A percentile compares a stretch with the other conserved stretches of the same genome.
phyloP scores from a whole-genome alignment of 2,888 invertebrate genomes.

The Andrena minutula region DNA sequence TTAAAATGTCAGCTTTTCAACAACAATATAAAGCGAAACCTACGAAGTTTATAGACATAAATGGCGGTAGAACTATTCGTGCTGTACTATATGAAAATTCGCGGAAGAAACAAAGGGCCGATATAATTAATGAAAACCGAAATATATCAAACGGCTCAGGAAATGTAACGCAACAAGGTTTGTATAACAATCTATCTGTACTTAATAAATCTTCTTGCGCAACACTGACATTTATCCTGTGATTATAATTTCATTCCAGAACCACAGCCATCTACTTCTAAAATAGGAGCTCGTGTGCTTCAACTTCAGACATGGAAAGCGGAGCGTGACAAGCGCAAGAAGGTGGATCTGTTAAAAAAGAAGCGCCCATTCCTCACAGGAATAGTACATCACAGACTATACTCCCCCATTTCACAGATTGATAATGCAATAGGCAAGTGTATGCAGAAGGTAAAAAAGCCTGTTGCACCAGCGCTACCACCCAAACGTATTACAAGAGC shows the following conservation, averaged over 20 bases:
- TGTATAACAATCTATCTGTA: background rate
- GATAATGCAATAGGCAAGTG: slow-evolving; percentile 20
- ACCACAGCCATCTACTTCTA: background rate
- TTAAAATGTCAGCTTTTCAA: slow-evolving; percentile 44
- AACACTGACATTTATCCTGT: background rate
- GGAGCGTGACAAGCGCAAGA: slow-evolving; percentile 69
- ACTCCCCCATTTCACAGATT: slow-evolving; percentile 67
- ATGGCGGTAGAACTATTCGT: slow-evolving; percentile 53
- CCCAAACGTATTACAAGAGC: slow-evolving; percentile 77
- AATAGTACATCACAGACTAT: slow-evolving; percentile 75
- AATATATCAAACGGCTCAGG: background rate
- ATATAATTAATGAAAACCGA: slow-evolving; percentile 36
- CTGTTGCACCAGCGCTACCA: background rate
- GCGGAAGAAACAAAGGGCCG: slow-evolving; percentile 49
- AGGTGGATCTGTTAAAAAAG: slow-evolving; percentile 68
- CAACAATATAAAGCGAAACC: slow-evolving; percentile 56
- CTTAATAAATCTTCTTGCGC: background rate
- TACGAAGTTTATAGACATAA: slow-evolving; percentile 21
- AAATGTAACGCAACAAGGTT: slow-evolving; percentile 36
- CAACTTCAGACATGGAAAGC: slow-evolving; percentile 74
- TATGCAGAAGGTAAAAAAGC: background rate
- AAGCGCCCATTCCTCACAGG: slow-evolving; percentile 80
- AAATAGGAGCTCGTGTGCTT: slow-evolving; percentile 17
- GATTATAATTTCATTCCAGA: slow-evolving; percentile 12
- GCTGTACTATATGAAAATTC: slow-evolving; percentile 26